Evolutionary conservation across 2,113 vertebrate species (phyloP), one percentile per base, ranked within the genome.

Genomic region (Carassius gibelio): DNA sequence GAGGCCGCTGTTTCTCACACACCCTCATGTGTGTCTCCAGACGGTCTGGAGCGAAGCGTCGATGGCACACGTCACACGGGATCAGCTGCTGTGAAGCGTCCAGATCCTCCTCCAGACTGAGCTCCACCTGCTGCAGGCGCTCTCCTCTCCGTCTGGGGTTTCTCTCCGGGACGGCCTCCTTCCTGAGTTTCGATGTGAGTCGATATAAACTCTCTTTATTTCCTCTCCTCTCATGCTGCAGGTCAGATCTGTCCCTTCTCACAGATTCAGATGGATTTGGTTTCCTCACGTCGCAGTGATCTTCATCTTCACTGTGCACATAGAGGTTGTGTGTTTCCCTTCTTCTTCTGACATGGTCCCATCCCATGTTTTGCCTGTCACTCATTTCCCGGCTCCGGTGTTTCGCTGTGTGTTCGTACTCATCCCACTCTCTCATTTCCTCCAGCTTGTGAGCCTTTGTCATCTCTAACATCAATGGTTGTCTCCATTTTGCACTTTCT

Each of bases 11-110:
- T 88, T 92, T 97, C 85, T 93, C 1, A 83, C 97, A 98, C 87
- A 96, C 89, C 15, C 8, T 89, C 5, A 77, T 15, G 52, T 98
- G 97, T 81, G 91, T 96, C 89, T 96, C 92, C 36, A 98, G 89
- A 75, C 96, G 94, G 0, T 88, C 68, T 4, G 82, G 69, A 55
- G 89, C 79, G 92, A 99, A 97, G 1, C 61, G 93, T 5, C 96
- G 94, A 1, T 92, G 89, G 13, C 97, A 99, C 90, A 94, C 59
- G 10, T 23, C 84, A 90, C 97, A 97, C 15, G 94, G 88, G 8
- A 92, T 66, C 0, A 93, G 92, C 23, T 62, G 87, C 1, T 62
- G 3, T 19, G 14, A 3, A 14, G 4, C 3, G 21, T 78, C 75
- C 10, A 30, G 8, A 62, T n/a, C 21, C 1, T 62, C 64, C 14